These are phyloP conservation scores for Crypturellus tataupa DNA, from an alignment of 2,797 vertebrate species.

Conservation along the genomic window DNA sequence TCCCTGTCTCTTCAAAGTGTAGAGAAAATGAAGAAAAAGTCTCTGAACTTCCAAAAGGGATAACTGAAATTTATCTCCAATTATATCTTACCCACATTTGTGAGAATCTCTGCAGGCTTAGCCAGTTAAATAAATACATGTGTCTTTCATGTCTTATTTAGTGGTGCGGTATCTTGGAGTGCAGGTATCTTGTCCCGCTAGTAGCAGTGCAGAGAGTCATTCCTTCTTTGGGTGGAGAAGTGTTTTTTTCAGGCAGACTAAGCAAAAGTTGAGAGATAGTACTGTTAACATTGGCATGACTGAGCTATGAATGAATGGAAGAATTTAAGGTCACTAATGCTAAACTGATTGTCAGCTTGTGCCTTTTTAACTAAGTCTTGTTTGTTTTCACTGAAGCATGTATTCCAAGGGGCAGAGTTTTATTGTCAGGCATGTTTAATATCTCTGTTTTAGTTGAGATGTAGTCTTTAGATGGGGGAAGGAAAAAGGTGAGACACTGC, in stretches of 20 bases:
- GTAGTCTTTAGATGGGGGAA: neutral
- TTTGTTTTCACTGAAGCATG: slow-evolving; percentile 76
- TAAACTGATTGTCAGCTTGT: slow-evolving; percentile 38
- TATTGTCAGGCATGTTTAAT: slow-evolving; percentile 65
- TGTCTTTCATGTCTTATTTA: neutral
- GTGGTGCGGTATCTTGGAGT: neutral
- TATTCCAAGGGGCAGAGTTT: slow-evolving; percentile 40
- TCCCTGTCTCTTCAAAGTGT: neutral
- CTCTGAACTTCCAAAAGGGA: neutral
- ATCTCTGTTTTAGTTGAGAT: neutral
- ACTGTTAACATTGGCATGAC: neutral
- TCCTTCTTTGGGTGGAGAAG: neutral
- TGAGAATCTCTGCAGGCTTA: neutral
- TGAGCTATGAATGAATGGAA: neutral
- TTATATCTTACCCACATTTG: neutral
- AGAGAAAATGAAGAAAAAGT: neutral
- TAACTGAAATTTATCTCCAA: neutral
- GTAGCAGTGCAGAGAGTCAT: neutral
- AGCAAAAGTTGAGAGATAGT: neutral
- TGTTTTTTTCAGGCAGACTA: neutral
- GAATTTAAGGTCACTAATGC: slow-evolving; percentile 1
- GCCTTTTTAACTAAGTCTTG: slow-evolving; percentile 70
- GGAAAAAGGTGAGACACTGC: slow-evolving; percentile 30
- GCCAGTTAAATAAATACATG: neutral
- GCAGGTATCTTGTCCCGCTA: neutral